phyloP scores from a whole-genome alignment of 2,888 invertebrate genomes.

The Eupithecia abbreviata region DNA sequence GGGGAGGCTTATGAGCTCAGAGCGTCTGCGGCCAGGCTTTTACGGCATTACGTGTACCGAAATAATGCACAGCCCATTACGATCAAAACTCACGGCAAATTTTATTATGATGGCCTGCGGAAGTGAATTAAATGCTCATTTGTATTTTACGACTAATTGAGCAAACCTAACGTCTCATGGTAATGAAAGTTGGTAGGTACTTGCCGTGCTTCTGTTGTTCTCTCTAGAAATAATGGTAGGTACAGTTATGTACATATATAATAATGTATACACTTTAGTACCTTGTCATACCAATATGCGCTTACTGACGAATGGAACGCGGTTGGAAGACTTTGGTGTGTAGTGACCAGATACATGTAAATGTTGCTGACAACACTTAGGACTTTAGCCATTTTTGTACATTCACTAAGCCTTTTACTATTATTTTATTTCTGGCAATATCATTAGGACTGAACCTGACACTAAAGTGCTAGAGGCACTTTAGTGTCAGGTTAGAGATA shows the following conservation, averaged over 20 bases:
- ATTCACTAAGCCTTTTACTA: too few species aligned
- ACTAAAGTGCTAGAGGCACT: too few species aligned
- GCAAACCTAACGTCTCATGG: not conserved
- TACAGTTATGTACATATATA: not conserved
- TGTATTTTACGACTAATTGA: conserved; percentile 30
- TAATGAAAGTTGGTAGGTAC: not conserved
- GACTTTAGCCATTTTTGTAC: too few species aligned
- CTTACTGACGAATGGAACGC: too few species aligned
- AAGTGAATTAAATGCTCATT: conserved; percentile 30
- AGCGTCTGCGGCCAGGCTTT: conserved; percentile 55
- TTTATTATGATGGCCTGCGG: conserved; percentile 45
- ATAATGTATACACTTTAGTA: not conserved
- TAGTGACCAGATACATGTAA: too few species aligned
- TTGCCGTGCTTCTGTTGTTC: not conserved
- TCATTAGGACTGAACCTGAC: too few species aligned
- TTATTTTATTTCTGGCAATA: too few species aligned
- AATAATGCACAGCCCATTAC: conserved; percentile 53
- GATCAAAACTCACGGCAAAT: conserved; percentile 57
- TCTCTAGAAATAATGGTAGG: not conserved
- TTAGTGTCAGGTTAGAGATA: too few species aligned
- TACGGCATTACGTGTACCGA: conserved; percentile 49
- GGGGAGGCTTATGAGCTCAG: conserved; percentile 55
- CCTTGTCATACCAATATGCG: not conserved
- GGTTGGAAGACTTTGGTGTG: too few species aligned
- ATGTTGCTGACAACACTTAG: too few species aligned